Percentiles rank a stretch among this genome's conserved stretches.
Evolutionary conservation across 2,797 vertebrate species (phyloP).

Genomic region (Artibeus lituratus): DNA sequence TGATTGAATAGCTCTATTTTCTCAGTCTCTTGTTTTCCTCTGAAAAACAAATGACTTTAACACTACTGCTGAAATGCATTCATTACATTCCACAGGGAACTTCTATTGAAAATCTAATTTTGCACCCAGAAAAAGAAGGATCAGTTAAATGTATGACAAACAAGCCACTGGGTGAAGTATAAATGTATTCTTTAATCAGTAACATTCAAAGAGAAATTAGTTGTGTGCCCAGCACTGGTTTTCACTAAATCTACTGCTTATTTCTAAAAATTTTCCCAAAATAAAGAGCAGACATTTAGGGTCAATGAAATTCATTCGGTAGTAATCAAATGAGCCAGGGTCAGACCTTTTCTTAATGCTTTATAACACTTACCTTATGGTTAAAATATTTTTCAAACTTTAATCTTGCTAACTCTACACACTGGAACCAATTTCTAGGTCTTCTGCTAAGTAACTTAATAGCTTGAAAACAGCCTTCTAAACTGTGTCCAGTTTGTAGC

Average conservation of each 20-base stretch:
- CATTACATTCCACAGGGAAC: background rate
- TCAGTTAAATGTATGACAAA: background rate
- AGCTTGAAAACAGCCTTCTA: conserved; percentile 97
- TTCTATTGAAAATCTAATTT: background rate
- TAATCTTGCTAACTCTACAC: conserved; percentile 90
- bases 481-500: conserved; percentile 92
- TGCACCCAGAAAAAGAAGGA: background rate
- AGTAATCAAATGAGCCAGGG: background rate
- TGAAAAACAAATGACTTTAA: conserved; percentile 21
- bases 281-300: background rate
- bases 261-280: conserved; percentile 28
- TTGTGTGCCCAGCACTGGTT: background rate
- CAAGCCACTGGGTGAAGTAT: background rate
- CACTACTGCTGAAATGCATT: background rate
- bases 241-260: background rate
- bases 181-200: background rate
- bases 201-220: background rate
- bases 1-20: background rate
- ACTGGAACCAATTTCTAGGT: conserved; percentile 92
- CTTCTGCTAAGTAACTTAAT: conserved; percentile 94
- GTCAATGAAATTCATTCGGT: background rate
- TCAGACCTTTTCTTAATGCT: background rate
- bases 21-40: background rate
- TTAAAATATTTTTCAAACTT: conserved; percentile 99
- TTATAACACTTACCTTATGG: conserved; percentile 89